Base-by-base conservation (phyloP, 2,797 vertebrate species). In the Cyprinella venusta region DNA sequence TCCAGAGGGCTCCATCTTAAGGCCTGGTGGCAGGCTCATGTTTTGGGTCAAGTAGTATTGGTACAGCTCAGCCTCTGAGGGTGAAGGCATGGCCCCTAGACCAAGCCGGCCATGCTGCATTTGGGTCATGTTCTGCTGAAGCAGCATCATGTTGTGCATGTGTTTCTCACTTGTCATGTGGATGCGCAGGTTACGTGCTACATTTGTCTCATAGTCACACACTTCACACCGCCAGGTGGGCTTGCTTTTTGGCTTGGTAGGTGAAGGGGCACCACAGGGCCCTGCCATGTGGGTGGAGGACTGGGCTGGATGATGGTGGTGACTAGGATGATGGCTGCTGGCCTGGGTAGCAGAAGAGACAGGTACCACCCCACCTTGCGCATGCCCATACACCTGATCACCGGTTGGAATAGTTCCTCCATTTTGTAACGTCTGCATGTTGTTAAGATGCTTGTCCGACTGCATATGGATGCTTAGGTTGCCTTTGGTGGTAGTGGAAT, bases 381-480 rank as follows among this genome's bases (percentile, higher is more conserved):
- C 94, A 91, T 99, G 97, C 89, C 97, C 96, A 89, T 98, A 99
- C 82, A 98, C 97, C 91, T 97, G 97, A 86, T 99, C 98, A 83
- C 96, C 95, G 10, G 94, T 84, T n/a, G 89, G 87, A 79, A 96
- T 94, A 61, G 95, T 80, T 64, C 97, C 97, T 87, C 98, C 98
- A 0, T 99, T 99, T 93, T 99, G 98, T 92, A 98, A 95, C 40
- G 97, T 98, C 94, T 99, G 98, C 97, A 99, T 99, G 96, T 99
- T 99, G 95, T 99, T 99, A 91, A 99, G 96, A 93, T 99, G 98
- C 93, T 99, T 99, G 94, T 99, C 98, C 0, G 98, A 99, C 96
- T 99, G 98, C 98, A 99, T 99, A 92, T 99, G 98, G 92, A 99
- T 99, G 94, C 98, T 99, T 93, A 99, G 96, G 94, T 99, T 99